Base-by-base conservation (phyloP, 2,888 invertebrate genomes). In the Cataglyphis altisquamis region DNA sequence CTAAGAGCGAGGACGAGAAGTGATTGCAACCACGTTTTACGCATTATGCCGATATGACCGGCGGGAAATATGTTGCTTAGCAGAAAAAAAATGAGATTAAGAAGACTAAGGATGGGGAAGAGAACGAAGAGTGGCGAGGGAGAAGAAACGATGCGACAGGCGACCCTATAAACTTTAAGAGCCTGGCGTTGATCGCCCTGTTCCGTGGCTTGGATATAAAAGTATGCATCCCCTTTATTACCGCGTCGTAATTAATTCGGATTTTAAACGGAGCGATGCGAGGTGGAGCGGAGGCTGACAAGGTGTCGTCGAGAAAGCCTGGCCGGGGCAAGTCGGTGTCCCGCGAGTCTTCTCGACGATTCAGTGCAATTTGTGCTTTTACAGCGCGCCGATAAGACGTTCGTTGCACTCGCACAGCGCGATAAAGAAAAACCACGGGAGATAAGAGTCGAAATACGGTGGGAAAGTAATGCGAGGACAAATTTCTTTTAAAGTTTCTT, bases 241-340 rank as follows among this genome's bases (percentile, higher is more conserved):
- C 86, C 82, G 68, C 75, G 60, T 74, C 84, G 88, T 87, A 89
- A 89, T 89, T 89, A 89, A 89, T 89, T 89, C 74, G 60, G 84
- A 89, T 84, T 86, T 85, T 84, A 84, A 86, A 81, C 82, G 57
- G 6, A 36, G 32, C 4, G 64, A 64, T 9, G 62, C 41, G 41
- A 4, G 21, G 18, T 32, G 32, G 41, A 25, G 12, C 32, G 15
- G 39, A 68, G n/a, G 10, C 15, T 32, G 68, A 55, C 52, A 29
- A 29, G 15, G 55, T 45, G 57, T 72, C 72, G 66, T 55, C 18
- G 77, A 55, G 39, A 29, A 77, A 55, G 55, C 36, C 64, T 18
- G 64, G 12, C 45, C 74, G 3, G 63, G 25, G 29, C 68, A 36
- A 68, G n/a, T 32, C 52, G 29, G 48, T 41, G 73, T 62, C 62